Conservation (phyloP, 2,888 invertebrate species). For the Stomorhina lunata region DNA sequence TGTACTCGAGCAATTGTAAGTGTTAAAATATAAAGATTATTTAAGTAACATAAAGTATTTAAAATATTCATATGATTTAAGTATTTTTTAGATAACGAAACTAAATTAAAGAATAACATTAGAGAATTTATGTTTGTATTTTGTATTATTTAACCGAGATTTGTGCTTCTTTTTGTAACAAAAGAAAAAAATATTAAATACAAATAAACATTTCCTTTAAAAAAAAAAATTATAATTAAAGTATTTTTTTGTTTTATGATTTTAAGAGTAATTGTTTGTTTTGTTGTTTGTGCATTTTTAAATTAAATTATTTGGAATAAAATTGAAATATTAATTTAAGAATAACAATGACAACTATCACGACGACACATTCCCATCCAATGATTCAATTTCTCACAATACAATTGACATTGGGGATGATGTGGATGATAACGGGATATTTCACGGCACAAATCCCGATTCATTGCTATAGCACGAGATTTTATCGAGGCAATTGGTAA, state of each 20-base stretch:
- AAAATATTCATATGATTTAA: neutral
- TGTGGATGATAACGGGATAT: conserved; percentile 75
- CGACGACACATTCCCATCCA: conserved; percentile 78
- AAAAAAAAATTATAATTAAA: neutral
- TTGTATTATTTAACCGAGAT: no score
- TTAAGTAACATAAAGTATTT: neutral
- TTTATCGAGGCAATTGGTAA: conserved; percentile 73
- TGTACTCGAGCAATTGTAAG: no score
- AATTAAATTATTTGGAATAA: no score
- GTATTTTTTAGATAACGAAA: neutral
- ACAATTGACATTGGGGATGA: conserved; percentile 75
- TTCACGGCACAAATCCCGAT: conserved; percentile 73
- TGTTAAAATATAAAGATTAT: neutral
- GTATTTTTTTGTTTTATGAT: neutral
- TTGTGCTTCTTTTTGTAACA: no score
- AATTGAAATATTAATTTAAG: conserved; percentile 70
- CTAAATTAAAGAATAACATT: neutral
- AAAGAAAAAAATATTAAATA: no score
- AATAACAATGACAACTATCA: conserved; percentile 76
- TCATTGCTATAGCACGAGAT: conserved; percentile 74
- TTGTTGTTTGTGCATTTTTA: neutral
- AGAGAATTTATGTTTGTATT: neutral
- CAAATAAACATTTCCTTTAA: neutral
- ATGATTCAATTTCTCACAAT: conserved; percentile 75
- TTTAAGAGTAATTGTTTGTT: neutral